Evolutionary conservation across 2,797 vertebrate genomes (phyloP), one percentile per base, ranked within the genome.

Genomic region (Malurus leucopterus): DNA sequence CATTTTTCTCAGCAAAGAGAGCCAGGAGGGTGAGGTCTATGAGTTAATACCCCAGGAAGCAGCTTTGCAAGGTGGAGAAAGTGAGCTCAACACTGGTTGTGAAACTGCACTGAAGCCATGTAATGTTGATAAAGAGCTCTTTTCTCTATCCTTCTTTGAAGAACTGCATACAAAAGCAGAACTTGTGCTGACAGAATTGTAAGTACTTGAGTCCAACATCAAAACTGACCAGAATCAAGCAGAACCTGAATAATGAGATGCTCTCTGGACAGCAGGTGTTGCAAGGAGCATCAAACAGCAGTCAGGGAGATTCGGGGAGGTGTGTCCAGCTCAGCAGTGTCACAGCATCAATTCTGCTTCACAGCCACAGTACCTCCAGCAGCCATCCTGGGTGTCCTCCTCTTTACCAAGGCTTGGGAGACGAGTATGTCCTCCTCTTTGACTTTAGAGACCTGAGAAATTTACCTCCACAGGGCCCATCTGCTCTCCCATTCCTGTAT

Each of bases 271-370:
- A 44, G 79, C 41, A 22, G 29, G 9, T 29, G 12, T 49, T 26
- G 34, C 43, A 27, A 26, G 15, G 5, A 32, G 30, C 53, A 59
- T 46, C 43, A 38, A 30, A 15, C 1, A 3, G 21, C 53, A 34
- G 23, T 18, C 22, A n/a, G 36, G 23, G 19, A 43, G 19, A 29
- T 11, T 7, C 2, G 21, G 30, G 36, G 38, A 47, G 50, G 12
- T 0, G 1, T 8, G 29, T 38, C 23, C 30, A 26, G 22, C 16
- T 32, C 6, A 8, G 21, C 0, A 0, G 5, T 36, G 9, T 19
- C 34, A 14, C n/a, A 47, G 2, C n/a, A 30, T 15, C 41, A 10
- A 6, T 34, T 18, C 21, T 11, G 40, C 30, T 32, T 72, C 30
- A 5, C 3, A 40, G 49, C 55, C 2, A 3, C 2, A 11, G 50